Base-by-base conservation (phyloP, 2,888 invertebrate genomes). In the Parascotia fuliginaria region DNA sequence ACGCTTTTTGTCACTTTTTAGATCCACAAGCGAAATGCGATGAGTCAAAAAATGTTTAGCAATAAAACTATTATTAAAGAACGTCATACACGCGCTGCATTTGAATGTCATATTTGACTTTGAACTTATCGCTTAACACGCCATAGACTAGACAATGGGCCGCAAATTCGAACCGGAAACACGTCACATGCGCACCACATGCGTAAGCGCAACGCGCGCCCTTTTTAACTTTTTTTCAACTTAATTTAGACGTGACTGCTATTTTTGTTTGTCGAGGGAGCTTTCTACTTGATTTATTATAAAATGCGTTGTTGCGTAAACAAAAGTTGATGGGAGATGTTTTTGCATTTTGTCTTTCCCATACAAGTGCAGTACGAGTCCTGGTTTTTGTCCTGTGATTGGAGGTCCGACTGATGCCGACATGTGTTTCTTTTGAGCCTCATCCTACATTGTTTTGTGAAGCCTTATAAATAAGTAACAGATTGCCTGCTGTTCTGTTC, bases 131-230 rank as follows among this genome's bases (percentile, higher is more conserved):
- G 62, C 75, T 68, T 73, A 77, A 75, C 76, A 72, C 59, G 61
- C 68, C 55, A 51, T n/a, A n/a, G n/a, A n/a, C n/a, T 65, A 78
- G 75, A 84, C 83, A 83, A 85, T 80, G 63, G 72, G 69, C 68
- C 73, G 79, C 86, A 88, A 88, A 85, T 85, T 72, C 71, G 73
- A 78, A 86, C 87, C 90, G 91, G 91, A 91, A 91, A 87, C 81
- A 67, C 85, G 79, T 84, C 90, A 91, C 83, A 87, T 90, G 91
- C 73, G 65, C 76, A 54, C 74, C 90, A 91, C 87, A 89, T 90
- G 91, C 85, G 85, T 83, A 41, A 47, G 78, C 82, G 80, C 85
- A 79, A 70, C 66, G 73, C 73, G 61, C 71, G 81, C 86, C 87
- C 81, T 88, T 89, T 89, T 88, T 83, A 78, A 70, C 65, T 71